Percentiles rank a stretch among this genome's conserved stretches.
phyloP scores from a whole-genome alignment of 1,140 invertebrate genomes.

The Neelides sp. region DNA sequence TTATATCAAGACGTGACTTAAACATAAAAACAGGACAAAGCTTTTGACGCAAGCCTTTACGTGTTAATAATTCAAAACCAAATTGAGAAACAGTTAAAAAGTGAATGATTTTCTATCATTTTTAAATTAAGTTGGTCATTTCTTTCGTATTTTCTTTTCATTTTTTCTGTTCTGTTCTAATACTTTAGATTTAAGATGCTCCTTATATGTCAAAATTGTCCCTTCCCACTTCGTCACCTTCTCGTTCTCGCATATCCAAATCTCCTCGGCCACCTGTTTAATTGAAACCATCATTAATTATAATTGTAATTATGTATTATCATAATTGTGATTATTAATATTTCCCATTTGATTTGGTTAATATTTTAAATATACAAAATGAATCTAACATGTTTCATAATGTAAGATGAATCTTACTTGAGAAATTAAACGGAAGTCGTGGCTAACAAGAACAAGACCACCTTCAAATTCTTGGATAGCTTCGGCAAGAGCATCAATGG shows the following conservation, averaged over 20 bases:
- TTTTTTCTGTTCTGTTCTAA: conserved; percentile 9
- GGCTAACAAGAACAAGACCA: conserved; percentile 91
- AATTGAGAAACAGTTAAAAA: no score
- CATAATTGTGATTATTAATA: conserved; percentile 2
- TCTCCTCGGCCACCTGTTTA: conserved; percentile 94
- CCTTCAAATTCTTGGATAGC: conserved; percentile 97
- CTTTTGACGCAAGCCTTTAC: no score
- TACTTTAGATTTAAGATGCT: conserved; percentile 76
- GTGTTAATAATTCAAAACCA: no score
- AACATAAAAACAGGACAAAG: no score
- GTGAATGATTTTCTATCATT: no score
- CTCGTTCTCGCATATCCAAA: conserved; percentile 97
- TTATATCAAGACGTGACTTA: no score
- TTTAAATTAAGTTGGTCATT: neutral
- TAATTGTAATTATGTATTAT: conserved; percentile 9
- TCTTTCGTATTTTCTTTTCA: conserved; percentile 5
- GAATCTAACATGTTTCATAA: neutral
- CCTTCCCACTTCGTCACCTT: conserved; percentile 94
- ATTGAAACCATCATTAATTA: no score
- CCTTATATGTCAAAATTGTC: conserved; percentile 90
- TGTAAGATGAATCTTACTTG: conserved; percentile 52
- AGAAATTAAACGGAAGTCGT: conserved; percentile 96
- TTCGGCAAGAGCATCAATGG: conserved; percentile 93
- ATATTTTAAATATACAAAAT: neutral
- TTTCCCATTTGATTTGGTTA: conserved; percentile 7